These are phyloP conservation scores for Semnopithecus entellus DNA, from an alignment of 2,113 vertebrate genomes.

Conservation along the genomic window DNA sequence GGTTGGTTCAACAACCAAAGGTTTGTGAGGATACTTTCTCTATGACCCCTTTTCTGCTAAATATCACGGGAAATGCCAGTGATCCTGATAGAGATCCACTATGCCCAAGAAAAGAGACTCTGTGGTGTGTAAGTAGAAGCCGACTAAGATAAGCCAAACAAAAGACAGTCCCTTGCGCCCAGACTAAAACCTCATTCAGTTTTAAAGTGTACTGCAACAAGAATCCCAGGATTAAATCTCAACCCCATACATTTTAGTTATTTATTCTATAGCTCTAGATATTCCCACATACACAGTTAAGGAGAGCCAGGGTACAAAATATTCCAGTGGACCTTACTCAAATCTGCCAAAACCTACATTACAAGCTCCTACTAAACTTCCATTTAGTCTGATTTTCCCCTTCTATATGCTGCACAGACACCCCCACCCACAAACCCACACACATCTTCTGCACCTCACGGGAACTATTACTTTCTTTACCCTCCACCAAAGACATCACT, in stretches of 20 bases:
- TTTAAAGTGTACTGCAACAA: slow-evolving; percentile 38
- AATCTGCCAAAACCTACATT: background rate
- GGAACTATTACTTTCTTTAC: background rate
- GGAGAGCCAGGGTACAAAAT: background rate
- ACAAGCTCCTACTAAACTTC: background rate
- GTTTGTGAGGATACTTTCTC: slow-evolving; percentile 35
- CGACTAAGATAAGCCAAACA: slow-evolving; percentile 8
- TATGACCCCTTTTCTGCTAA: slow-evolving; percentile 38
- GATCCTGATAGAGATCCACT: slow-evolving; percentile 38
- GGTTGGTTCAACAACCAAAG: slow-evolving; percentile 34
- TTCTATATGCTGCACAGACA: background rate
- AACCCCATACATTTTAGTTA: background rate
- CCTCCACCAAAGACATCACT: background rate
- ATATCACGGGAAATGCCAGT: background rate
- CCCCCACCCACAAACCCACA: background rate
- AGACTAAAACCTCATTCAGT: slow-evolving; percentile 25
- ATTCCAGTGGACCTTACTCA: background rate
- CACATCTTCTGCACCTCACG: background rate
- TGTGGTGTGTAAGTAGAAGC: background rate
- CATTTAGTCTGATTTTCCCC: background rate
- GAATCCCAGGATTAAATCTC: slow-evolving; percentile 52
- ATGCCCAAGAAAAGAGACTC: slow-evolving; percentile 49
- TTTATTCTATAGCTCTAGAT: background rate
- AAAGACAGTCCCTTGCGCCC: background rate
- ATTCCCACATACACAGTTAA: background rate